These are phyloP conservation scores for Fukomys damarensis DNA, from an alignment of 2,113 vertebrate species.

Conservation along the genomic window DNA sequence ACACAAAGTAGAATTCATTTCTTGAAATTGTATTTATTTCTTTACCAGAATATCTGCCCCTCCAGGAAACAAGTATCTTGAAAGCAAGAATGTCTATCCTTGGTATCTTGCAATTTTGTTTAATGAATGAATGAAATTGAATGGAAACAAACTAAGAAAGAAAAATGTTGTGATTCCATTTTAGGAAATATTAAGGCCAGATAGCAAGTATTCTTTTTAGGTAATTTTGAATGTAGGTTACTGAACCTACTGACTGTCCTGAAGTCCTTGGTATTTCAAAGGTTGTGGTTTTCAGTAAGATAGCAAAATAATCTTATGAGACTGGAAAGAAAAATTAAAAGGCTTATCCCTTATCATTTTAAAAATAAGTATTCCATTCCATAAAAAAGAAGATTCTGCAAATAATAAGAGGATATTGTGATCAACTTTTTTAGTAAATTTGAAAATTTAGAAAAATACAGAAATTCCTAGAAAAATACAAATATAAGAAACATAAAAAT, in stretches of 20 bases:
- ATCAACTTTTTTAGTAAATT: not conserved
- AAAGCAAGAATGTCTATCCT: not conserved
- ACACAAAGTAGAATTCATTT: not conserved
- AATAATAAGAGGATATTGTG: not conserved
- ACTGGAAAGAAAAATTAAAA: not conserved
- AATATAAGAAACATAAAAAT: not conserved
- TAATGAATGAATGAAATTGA: constrained; percentile 1
- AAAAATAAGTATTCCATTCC: constrained; percentile 37
- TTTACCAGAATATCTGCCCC: not conserved
- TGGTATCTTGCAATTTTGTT: not conserved
- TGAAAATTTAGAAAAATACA: constrained; percentile 12
- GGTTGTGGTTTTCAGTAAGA: constrained; percentile 36
- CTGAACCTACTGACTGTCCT: not conserved
- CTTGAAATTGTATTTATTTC: not conserved
- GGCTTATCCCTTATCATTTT: not conserved
- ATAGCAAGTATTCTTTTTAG: not conserved
- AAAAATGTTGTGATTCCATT: not conserved
- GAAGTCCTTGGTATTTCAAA: not conserved
- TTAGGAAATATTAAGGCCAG: not conserved
- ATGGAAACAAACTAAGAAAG: not conserved
- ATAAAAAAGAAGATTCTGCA: not conserved
- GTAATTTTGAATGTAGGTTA: not conserved
- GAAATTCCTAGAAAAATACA: constrained; percentile 26
- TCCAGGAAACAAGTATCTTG: not conserved
- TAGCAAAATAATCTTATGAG: not conserved